Percentiles rank a stretch among this genome's conserved stretches.
phyloP scores from a whole-genome alignment of 2,888 invertebrate species.

The Pyrochroa serraticornis region DNA sequence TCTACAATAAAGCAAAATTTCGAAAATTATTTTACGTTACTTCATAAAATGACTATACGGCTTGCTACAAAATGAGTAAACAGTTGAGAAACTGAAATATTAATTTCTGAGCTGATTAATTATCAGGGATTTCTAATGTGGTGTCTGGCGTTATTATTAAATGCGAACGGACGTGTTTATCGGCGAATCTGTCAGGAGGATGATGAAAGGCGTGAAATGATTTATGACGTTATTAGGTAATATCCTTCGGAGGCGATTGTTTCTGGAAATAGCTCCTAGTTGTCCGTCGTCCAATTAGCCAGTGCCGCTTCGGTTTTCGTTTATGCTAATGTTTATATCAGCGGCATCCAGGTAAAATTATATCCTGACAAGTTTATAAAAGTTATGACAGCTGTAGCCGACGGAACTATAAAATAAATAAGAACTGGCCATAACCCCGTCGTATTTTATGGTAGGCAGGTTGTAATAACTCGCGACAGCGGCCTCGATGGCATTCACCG shows the following conservation, averaged over 20 bases:
- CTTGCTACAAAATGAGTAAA: slow-evolving; percentile 13
- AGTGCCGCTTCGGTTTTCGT: not conserved
- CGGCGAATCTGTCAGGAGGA: slow-evolving; percentile 31
- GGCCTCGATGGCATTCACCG: slow-evolving; percentile 9
- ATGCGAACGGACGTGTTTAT: slow-evolving; percentile 31
- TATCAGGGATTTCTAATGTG: slow-evolving; percentile 29
- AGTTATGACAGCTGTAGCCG: slow-evolving; percentile 55
- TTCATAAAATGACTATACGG: not conserved
- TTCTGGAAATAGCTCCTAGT: slow-evolving; percentile 15
- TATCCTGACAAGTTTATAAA: slow-evolving; percentile 50
- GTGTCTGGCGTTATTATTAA: slow-evolving; percentile 22
- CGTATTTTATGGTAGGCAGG: slow-evolving; percentile 44
- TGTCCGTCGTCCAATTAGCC: slow-evolving; percentile 10
- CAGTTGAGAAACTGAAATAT: slow-evolving; percentile 20
- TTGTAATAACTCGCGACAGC: slow-evolving; percentile 36
- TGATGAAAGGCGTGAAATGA: slow-evolving; percentile 35
- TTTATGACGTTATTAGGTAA: slow-evolving; percentile 31
- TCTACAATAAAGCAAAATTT: too few species aligned
- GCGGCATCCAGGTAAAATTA: slow-evolving; percentile 13
- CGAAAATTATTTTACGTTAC: too few species aligned
- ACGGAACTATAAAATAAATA: slow-evolving; percentile 53
- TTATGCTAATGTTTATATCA: not conserved
- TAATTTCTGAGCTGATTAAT: slow-evolving; percentile 23
- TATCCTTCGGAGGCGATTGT: slow-evolving; percentile 25
- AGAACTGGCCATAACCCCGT: slow-evolving; percentile 43